Conservation (phyloP, 1,140 invertebrate genomes). For the Manduca sexta region DNA sequence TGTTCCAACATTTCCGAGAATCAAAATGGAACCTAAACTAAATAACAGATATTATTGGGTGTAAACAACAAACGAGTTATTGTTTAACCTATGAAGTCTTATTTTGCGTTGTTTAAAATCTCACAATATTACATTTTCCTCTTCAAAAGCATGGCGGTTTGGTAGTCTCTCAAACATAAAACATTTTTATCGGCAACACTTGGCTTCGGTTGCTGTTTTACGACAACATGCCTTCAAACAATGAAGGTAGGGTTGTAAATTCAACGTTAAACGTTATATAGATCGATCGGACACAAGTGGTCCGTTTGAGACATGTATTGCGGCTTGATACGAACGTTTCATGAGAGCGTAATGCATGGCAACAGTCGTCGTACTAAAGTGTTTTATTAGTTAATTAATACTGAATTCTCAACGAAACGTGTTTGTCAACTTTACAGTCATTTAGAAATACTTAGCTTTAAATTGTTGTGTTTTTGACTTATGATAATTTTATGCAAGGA, state of each 20-base stretch:
- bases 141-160: conserved; percentile 21
- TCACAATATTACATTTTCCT: conserved; percentile 10
- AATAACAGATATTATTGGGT: background rate
- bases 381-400: background rate
- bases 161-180: conserved; percentile 23
- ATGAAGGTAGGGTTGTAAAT: conserved; percentile 6
- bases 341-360: background rate
- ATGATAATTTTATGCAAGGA: too few relatives aligned
- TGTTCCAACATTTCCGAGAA: background rate
- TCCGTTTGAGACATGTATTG: conserved; percentile 16
- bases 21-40: background rate
- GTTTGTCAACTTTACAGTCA: too few relatives aligned
- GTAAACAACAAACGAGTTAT: too few relatives aligned
- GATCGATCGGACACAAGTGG: conserved; percentile 17
- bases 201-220: background rate
- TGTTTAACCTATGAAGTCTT: too few relatives aligned
- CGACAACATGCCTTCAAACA: background rate
- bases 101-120: conserved; percentile 6
- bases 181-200: conserved; percentile 25
- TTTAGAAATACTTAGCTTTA: too few relatives aligned
- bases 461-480: too few relatives aligned
- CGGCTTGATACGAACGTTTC: conserved; percentile 10
- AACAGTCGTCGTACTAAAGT: background rate
- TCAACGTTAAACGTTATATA: conserved; percentile 3
- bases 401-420: too few relatives aligned